These are phyloP conservation scores for Varanus salvator DNA, from an alignment of 2,113 vertebrate genomes.

Conservation along the genomic window DNA sequence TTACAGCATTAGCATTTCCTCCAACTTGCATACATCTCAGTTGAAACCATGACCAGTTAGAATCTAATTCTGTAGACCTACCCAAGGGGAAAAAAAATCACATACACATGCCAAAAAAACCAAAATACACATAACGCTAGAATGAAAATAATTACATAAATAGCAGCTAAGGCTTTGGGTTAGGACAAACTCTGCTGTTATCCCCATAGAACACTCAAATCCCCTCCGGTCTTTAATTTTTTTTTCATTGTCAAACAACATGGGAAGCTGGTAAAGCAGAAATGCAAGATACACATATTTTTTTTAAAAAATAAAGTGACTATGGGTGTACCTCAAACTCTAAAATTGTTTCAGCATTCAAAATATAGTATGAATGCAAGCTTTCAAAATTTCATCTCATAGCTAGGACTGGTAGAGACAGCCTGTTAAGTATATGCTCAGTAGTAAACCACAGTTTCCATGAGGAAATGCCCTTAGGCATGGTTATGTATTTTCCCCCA, in stretches of 20 bases:
- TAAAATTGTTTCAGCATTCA: no score
- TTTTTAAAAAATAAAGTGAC: no score
- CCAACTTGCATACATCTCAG: conserved; percentile 97
- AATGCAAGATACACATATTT: no score
- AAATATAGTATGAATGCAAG: no score
- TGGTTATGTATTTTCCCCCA: not conserved
- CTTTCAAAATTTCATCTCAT: no score
- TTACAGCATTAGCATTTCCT: conserved; percentile 91
- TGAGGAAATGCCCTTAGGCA: not conserved
- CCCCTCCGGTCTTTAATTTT: not conserved
- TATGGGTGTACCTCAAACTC: no score
- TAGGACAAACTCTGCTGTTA: not conserved
- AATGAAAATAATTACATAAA: not conserved
- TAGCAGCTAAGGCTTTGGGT: not conserved
- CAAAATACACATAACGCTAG: not conserved
- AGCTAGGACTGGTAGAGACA: no score
- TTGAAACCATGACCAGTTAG: conserved; percentile 98
- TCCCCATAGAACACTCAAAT: not conserved
- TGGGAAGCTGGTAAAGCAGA: no score
- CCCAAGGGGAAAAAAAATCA: conserved; percentile 35
- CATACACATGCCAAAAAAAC: not conserved
- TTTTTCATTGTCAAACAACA: no score
- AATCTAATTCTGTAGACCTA: conserved; percentile 97
- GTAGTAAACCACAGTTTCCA: no score
- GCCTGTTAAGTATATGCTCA: no score